Evolutionary conservation across 2,113 vertebrate genomes (phyloP).

Genomic region (Oryzias melastigma): DNA sequence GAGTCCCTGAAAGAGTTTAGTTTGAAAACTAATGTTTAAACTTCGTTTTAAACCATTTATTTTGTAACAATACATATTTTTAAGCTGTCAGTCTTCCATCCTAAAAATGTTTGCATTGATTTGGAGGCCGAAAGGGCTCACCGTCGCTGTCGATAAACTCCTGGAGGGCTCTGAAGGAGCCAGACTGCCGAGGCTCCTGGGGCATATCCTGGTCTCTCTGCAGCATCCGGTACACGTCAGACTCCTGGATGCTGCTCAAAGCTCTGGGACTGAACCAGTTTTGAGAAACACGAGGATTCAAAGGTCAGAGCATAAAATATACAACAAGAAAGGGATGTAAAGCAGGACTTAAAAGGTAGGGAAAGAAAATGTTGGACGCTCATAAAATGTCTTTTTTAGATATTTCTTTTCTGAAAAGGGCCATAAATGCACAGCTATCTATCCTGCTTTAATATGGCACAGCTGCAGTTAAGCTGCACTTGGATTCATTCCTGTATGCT

Average conservation of each 20-base stretch:
- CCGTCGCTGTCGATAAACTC: slow-evolving; percentile 89
- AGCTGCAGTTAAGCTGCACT: slow-evolving; percentile 8
- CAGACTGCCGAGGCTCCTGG: slow-evolving; percentile 88
- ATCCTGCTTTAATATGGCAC: slow-evolving; percentile 2
- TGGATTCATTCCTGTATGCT: slow-evolving; percentile 24
- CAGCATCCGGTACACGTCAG: slow-evolving; percentile 93
- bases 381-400: not conserved
- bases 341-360: not conserved
- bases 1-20: too few species aligned
- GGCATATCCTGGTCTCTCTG: slow-evolving; percentile 82
- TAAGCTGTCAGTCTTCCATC: too few species aligned
- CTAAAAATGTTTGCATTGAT: not conserved
- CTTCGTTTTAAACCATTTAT: too few species aligned
- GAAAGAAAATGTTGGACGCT: not conserved
- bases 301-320: slow-evolving; percentile 5
- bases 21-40: too few species aligned
- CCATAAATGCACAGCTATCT: not conserved
- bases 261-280: slow-evolving; percentile 78
- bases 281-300: slow-evolving; percentile 10
- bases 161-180: slow-evolving; percentile 95
- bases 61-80: too few species aligned
- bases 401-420: not conserved
- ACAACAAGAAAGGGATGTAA: too few species aligned
- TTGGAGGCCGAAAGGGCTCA: slow-evolving; percentile 59
- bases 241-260: slow-evolving; percentile 81